These are phyloP conservation scores for Maylandia zebra DNA, from an alignment of 2,113 vertebrate species.

Conservation along the genomic window DNA sequence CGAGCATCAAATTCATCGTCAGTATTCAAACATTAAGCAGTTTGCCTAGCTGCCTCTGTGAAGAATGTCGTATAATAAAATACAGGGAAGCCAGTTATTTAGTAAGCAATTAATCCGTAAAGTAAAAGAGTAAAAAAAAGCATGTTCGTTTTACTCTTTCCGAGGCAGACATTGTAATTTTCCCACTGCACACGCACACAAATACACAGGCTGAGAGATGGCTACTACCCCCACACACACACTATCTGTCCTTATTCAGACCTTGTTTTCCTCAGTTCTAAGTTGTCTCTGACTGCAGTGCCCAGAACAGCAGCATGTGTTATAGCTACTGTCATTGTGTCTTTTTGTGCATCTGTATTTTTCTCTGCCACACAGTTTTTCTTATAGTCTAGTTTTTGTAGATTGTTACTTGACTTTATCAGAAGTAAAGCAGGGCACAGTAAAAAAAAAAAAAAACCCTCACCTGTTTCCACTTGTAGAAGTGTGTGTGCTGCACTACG, in stretches of 20 bases:
- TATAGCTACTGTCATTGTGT: background rate
- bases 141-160: background rate
- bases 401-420: background rate
- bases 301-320: background rate
- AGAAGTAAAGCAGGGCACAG: background rate
- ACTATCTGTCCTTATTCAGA: background rate
- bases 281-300: background rate
- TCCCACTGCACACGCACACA: background rate
- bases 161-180: background rate
- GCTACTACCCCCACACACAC: background rate
- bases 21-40: background rate
- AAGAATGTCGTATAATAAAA: background rate
- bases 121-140: background rate
- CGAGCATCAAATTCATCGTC: background rate
- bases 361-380: background rate
- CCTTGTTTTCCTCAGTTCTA: background rate
- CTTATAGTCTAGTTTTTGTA: background rate
- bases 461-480: constrained; percentile 34
- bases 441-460: background rate
- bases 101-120: background rate
- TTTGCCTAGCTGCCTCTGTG: background rate
- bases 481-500: background rate
- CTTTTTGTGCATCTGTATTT: background rate
- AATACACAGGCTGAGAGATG: background rate
- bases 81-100: background rate